Evolutionary conservation across 2,797 vertebrate species (phyloP).

Genomic region (Cynopterus sphinx): DNA sequence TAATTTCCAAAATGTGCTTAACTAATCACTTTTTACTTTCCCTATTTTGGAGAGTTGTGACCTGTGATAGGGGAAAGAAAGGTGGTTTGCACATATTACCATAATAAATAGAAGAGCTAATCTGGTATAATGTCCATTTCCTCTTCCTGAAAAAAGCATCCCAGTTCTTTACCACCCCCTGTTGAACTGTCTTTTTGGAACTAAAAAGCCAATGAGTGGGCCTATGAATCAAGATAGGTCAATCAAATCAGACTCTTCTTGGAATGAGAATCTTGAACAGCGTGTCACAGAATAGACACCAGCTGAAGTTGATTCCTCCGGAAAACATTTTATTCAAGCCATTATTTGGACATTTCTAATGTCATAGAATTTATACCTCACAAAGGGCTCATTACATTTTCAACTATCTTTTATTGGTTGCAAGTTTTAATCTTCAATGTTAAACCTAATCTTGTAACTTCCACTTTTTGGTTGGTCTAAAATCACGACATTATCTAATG

Average conservation of each 20-base stretch:
- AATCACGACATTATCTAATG: conserved; percentile 57
- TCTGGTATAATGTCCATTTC: background rate
- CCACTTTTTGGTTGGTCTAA: conserved; percentile 55
- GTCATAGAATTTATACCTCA: background rate
- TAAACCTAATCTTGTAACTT: conserved; percentile 65
- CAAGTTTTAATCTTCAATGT: conserved; percentile 59
- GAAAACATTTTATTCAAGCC: conserved; percentile 1
- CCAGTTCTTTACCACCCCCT: background rate
- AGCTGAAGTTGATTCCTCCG: background rate
- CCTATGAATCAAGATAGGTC: background rate
- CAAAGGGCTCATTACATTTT: conserved; percentile 26
- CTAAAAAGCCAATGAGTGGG: background rate
- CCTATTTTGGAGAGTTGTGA: background rate
- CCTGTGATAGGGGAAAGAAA: background rate
- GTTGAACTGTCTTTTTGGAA: background rate
- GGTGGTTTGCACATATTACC: background rate
- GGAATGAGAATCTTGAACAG: background rate
- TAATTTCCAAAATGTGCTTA: background rate
- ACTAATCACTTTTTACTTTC: background rate
- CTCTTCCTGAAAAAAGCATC: background rate
- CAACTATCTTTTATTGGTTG: conserved; percentile 41
- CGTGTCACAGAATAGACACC: background rate
- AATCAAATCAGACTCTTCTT: background rate
- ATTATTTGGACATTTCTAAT: conserved; percentile 22
- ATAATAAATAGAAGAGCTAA: background rate